Conservation (phyloP, 2,888 invertebrate species). For the Mesochorus sp. region DNA sequence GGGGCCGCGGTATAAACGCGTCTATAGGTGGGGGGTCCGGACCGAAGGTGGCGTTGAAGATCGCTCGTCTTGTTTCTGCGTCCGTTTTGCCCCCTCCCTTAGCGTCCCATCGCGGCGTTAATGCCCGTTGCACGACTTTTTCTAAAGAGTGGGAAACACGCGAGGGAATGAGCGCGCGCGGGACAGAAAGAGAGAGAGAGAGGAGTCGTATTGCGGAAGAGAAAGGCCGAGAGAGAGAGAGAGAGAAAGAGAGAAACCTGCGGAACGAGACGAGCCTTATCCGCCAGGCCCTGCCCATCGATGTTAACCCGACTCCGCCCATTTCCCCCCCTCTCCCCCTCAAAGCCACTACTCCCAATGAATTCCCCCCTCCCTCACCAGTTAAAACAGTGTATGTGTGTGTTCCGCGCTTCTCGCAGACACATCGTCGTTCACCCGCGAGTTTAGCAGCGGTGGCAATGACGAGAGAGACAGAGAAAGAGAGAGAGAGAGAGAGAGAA, state of each 20-base stretch:
- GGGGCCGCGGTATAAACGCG: constrained; percentile 28
- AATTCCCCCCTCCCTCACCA: no score
- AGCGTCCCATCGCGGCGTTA: no score
- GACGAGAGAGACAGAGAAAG: neutral
- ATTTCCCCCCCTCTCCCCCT: constrained; percentile 25
- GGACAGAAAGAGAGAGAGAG: constrained; percentile 1
- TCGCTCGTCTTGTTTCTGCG: constrained; percentile 49
- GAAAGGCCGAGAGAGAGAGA: constrained; percentile 19
- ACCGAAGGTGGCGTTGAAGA: constrained; percentile 58
- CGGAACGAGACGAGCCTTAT: constrained; percentile 20
- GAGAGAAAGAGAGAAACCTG: neutral
- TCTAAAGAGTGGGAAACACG: constrained; percentile 5
- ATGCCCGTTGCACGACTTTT: constrained; percentile 37
- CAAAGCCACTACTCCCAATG: neutral
- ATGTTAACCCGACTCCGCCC: constrained; percentile 30
- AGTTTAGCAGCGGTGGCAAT: constrained; percentile 13
- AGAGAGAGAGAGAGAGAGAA: neutral
- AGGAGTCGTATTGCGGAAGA: constrained; percentile 2
- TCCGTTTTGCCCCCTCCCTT: constrained; percentile 52
- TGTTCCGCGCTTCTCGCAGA: neutral
- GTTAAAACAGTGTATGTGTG: neutral
- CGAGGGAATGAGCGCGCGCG: no score
- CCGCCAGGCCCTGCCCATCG: constrained; percentile 41
- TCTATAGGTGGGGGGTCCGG: constrained; percentile 27
- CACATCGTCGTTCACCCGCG: neutral